Evolutionary conservation across 2,797 vertebrate species (phyloP), one percentile per base, ranked within the genome.

Genomic region (Gallinago solitaria): DNA sequence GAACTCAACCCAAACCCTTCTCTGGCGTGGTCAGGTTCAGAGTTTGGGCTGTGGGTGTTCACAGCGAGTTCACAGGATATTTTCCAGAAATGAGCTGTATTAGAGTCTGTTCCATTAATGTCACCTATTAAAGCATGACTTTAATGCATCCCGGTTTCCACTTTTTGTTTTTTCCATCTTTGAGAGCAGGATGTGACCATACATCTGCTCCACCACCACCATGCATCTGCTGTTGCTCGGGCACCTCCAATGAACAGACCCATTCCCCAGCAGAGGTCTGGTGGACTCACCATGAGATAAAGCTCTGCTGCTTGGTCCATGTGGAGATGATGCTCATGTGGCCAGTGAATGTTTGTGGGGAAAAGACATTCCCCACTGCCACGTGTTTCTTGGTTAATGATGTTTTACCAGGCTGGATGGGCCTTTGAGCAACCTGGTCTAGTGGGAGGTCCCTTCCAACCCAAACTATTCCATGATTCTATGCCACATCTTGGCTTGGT

Each of bases 101-200:
- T 30, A 17, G 56, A 54, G 37, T 79, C 43, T 90, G 45, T 94
- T 91, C 9, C 3, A 5, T 81, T 94, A 28, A 84, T 75, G 27
- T 90, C 68, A 37, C 70, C 69, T 94, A 97, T 95, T 97, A 96
- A 97, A 97, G 93, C 93, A 96, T 96, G 95, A 96, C 30, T 96
- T 97, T 2, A 84, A 43, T 77, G 71, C 71, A 8, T 25, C 73
- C 56, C 51, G 5, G 45, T 73, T 87, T 94, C 78, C 45, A 61
- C 45, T 41, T 78, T 78, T 6, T 0, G 1, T 27, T 47, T 48
- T 88, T 82, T 67, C 64, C 13, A 7, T 37, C 59, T 50, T 2
- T 25, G 56, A 87, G n/a, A 24, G 39, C 30, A 48, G 57, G 30
- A 24, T 3, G 0, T 48, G 74, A 28, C 53, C 19, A 0, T 28